Evolutionary conservation across 2,888 invertebrate genomes (phyloP).

Genomic region (Hypomecis atomaria): DNA sequence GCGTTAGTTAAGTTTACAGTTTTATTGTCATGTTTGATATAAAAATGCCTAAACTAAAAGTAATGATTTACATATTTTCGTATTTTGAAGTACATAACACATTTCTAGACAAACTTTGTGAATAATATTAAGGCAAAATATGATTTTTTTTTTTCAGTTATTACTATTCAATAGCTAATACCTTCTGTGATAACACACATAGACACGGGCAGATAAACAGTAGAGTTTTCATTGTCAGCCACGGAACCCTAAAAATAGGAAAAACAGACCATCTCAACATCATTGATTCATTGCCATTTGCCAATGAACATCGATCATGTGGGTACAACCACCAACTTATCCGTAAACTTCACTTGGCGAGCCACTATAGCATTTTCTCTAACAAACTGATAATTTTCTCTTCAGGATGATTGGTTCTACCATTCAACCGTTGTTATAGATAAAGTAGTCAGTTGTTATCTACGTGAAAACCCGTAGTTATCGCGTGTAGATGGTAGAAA

Average conservation of each 20-base stretch:
- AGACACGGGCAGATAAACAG: no score
- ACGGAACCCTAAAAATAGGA: neutral
- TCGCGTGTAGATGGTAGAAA: constrained; percentile 14
- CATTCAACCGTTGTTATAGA: neutral
- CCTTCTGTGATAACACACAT: no score
- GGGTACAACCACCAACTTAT: neutral
- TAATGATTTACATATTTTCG: no score
- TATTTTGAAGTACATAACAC: no score
- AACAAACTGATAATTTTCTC: neutral
- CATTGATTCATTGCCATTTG: constrained; percentile 9
- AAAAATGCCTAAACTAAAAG: no score
- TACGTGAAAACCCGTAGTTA: constrained; percentile 10
- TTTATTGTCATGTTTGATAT: no score
- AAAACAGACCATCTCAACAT: constrained; percentile 4
- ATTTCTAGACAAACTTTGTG: no score
- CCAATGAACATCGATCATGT: constrained; percentile 13
- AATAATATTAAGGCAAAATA: no score
- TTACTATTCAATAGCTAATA: no score
- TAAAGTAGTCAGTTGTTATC: neutral
- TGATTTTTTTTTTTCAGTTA: no score
- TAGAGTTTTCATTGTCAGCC: no score
- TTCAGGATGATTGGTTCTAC: neutral
- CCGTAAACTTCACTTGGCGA: neutral
- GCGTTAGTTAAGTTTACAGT: no score
- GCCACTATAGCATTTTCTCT: neutral